A percentile compares a stretch with the other conserved stretches of the same genome.
Conservation (phyloP, 1,140 invertebrate genomes). For the Calephelis nemesis region DNA sequence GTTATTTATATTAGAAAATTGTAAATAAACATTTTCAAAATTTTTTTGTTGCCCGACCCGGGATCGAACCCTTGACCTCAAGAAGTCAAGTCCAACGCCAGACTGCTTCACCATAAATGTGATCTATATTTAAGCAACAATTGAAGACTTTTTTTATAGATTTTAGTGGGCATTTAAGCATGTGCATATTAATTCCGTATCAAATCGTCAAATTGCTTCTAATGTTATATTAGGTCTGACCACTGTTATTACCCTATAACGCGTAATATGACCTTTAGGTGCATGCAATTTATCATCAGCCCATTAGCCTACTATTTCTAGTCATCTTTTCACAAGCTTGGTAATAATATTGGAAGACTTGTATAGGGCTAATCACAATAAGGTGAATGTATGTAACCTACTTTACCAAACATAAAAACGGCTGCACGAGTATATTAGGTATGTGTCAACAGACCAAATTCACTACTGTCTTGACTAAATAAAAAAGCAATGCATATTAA, state of each 20-base stretch:
- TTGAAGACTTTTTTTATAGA: background rate
- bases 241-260: conserved; percentile 4
- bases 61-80: no score
- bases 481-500: no score
- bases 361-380: background rate
- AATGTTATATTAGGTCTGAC: background rate
- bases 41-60: no score
- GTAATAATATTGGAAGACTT: background rate
- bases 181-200: background rate
- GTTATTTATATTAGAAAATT: no score
- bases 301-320: conserved; percentile 7
- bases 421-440: background rate
- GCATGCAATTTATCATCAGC: conserved; percentile 8
- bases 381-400: background rate
- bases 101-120: no score
- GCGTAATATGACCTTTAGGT: conserved; percentile 2
- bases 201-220: conserved; percentile 1
- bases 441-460: background rate
- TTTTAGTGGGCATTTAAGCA: background rate
- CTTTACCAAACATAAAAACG: conserved; percentile 6
- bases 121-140: no score
- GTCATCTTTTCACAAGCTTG: background rate
- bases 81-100: no score
- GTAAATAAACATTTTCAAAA: no score
- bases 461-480: no score